These are phyloP conservation scores for Alcedo quadribrachys DNA, from an alignment of 2,797 vertebrate species.

Conservation along the genomic window DNA sequence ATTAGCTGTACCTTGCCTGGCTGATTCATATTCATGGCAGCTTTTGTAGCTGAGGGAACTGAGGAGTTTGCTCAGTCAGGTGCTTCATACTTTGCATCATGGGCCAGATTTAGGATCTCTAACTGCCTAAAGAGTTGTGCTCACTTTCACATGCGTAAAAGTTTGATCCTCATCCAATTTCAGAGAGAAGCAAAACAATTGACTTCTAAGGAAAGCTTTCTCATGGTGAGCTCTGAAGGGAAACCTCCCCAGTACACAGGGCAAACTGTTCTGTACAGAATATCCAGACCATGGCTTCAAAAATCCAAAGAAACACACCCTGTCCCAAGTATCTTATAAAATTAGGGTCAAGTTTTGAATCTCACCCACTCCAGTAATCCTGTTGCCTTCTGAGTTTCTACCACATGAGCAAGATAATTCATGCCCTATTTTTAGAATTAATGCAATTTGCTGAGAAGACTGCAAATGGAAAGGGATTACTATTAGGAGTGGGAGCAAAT, in stretches of 20 bases:
- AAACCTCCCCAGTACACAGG: neutral
- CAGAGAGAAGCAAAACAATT: neutral
- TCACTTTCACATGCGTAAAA: neutral
- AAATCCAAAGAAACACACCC: neutral
- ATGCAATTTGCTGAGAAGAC: neutral
- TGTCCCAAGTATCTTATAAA: neutral
- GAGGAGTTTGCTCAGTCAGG: neutral
- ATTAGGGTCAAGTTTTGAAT: neutral
- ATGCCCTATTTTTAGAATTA: conserved; percentile 8
- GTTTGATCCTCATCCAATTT: neutral
- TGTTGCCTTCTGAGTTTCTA: neutral
- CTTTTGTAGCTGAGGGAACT: neutral
- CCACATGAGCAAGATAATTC: neutral
- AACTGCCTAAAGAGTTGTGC: neutral
- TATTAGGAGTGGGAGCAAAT: neutral
- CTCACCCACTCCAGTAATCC: neutral
- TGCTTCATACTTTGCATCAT: neutral
- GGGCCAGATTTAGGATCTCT: neutral
- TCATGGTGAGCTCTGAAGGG: neutral
- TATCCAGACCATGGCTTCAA: neutral
- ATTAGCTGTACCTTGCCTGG: neutral
- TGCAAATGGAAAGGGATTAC: neutral
- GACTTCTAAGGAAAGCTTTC: neutral
- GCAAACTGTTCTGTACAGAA: neutral
- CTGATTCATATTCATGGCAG: neutral